Conservation (phyloP, 1,140 invertebrate genomes). For the Diabrotica virgifera region DNA sequence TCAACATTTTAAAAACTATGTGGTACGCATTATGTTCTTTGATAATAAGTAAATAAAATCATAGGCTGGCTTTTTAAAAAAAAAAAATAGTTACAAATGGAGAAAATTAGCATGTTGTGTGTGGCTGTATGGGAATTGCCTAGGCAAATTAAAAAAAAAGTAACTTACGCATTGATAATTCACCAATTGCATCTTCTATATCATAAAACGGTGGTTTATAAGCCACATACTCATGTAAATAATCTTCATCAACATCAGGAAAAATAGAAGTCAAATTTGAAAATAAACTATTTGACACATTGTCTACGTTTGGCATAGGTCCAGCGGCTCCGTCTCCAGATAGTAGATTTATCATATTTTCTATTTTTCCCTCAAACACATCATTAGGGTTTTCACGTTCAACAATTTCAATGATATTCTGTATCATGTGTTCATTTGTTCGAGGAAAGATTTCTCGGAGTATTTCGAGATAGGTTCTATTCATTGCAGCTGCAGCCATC, state of each 20-base stretch:
- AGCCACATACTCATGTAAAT: constrained; percentile 12
- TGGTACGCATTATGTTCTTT: too few relatives aligned
- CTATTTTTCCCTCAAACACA: constrained; percentile 22
- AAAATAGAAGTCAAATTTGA: constrained; percentile 37
- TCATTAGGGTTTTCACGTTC: constrained; percentile 24
- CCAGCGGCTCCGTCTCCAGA: constrained; percentile 16
- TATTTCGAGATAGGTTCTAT: not conserved
- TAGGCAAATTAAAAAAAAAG: too few relatives aligned
- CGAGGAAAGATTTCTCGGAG: constrained; percentile 29
- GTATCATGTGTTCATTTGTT: constrained; percentile 13
- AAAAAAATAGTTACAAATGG: too few relatives aligned
- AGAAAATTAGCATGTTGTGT: too few relatives aligned
- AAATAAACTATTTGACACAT: not conserved
- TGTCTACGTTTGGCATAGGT: not conserved
- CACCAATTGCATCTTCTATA: not conserved
- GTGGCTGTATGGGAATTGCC: too few relatives aligned
- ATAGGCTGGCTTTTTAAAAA: too few relatives aligned
- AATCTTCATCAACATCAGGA: constrained; percentile 47
- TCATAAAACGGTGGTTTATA: not conserved
- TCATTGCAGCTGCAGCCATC: too few relatives aligned
- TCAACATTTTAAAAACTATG: too few relatives aligned
- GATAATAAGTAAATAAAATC: too few relatives aligned
- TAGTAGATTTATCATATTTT: constrained; percentile 33
- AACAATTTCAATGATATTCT: constrained; percentile 26
- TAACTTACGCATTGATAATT: not conserved